Conservation (phyloP, 2,113 vertebrate species). For the Mixornis gularis region DNA sequence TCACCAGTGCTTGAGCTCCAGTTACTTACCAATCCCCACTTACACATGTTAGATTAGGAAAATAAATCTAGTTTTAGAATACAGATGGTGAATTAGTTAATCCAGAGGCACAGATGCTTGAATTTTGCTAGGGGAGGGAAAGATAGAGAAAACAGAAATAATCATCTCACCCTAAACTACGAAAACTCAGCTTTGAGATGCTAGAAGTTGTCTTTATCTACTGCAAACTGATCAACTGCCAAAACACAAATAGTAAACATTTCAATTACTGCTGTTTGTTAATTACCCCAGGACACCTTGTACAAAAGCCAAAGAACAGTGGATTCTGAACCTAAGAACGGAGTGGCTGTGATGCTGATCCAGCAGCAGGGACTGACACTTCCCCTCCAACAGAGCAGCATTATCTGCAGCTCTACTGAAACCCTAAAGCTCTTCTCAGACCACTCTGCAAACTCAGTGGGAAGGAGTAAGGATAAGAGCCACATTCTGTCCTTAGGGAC, state of each 20-base stretch:
- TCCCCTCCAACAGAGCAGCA: not conserved
- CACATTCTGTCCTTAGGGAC: conserved; percentile 29
- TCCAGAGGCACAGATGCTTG: not conserved
- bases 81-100: not conserved
- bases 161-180: not conserved
- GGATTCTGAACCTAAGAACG: not conserved
- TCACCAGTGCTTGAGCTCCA: not conserved
- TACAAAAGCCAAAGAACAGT: not conserved
- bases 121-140: not conserved
- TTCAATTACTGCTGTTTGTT: not conserved
- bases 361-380: not conserved
- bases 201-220: not conserved
- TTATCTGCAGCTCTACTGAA: not conserved
- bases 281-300: not conserved
- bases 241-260: not conserved
- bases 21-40: not conserved
- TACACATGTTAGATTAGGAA: not conserved
- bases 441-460: not conserved
- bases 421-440: not conserved
- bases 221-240: not conserved
- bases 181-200: not conserved
- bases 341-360: not conserved
- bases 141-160: not conserved
- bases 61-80: not conserved
- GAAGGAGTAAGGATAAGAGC: conserved; percentile 11